A percentile compares a stretch with the other conserved stretches of the same genome.
Conservation (phyloP, 2,797 vertebrate species). For the Bovichtus variegatus region DNA sequence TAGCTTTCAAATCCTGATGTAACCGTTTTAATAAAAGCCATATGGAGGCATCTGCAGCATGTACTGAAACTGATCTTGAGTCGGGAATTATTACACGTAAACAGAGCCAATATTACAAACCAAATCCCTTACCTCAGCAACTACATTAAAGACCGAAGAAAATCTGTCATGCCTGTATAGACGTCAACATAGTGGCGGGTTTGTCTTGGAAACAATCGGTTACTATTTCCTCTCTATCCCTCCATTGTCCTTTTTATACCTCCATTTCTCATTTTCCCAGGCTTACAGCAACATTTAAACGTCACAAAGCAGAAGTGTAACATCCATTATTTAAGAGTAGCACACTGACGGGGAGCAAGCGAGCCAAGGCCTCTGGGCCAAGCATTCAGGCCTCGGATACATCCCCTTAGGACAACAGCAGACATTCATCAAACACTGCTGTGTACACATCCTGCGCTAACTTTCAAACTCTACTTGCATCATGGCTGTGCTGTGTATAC, state of each 20-base stretch:
- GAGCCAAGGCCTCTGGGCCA: conserved; percentile 46
- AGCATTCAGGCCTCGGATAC: conserved; percentile 40
- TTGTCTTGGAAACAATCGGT: conserved; percentile 10
- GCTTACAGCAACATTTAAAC: conserved; percentile 2
- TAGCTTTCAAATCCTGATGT: conserved; percentile 24
- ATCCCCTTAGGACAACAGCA: conserved; percentile 57
- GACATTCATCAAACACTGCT: conserved; percentile 69
- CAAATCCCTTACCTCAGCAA: conserved; percentile 24
- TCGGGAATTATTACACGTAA: conserved; percentile 20
- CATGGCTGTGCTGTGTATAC: conserved; percentile 65
- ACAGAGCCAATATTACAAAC: conserved; percentile 18
- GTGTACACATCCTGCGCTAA: conserved; percentile 75
- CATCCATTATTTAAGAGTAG: conserved; percentile 16
- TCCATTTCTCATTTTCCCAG: conserved; percentile 25
- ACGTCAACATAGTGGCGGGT: neutral
- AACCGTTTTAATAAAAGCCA: conserved; percentile 33
- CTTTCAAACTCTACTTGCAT: conserved; percentile 70
- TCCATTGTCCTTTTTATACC: neutral
- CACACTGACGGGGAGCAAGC: conserved; percentile 9
- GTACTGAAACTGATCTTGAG: conserved; percentile 31
- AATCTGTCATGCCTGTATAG: conserved; percentile 9
- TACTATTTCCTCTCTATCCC: neutral
- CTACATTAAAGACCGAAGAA: conserved; percentile 32
- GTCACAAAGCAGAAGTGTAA: conserved; percentile 10
- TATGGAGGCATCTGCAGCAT: conserved; percentile 12